Evolutionary conservation across 1,140 invertebrate species (phyloP), one percentile per base, ranked within the genome.

Genomic region (Drepana arcuata): DNA sequence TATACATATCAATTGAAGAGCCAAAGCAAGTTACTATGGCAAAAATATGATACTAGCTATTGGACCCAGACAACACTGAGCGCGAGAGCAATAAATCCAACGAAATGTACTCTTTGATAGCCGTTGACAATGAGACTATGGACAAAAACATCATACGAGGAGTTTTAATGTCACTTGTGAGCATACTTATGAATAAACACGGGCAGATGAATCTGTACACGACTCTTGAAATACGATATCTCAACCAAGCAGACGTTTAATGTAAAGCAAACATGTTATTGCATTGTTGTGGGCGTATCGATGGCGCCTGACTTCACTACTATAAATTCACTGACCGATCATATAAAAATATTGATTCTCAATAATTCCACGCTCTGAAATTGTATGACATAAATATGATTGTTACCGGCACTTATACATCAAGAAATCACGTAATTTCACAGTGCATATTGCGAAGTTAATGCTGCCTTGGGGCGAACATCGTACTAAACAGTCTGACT

Each of bases 401-500:
- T n/a, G n/a, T 21, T 21, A 27, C 27, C 38, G 28, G 27, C 27
- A 44, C 32, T 50, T 42, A 39, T 29, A 57, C 54, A 60, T 48
- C 58, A 53, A 70, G 62, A 71, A 74, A 74, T 75, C 62, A 67
- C 37, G 63, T 49, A 51, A 66, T 68, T 67, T 70, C 64, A 63
- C 65, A 69, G 62, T 54, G 62, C 56, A 51, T 48, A 47, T 47
- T 41, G 45, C 67, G 50, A 55, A 49, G 49, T 65, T 54, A 71
- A 68, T 64, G 50, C 50, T 49, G 50, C 66, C 73, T 61, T 41
- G 63, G 40, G 69, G 75, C 67, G 51, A 55, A 48, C 58, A 52
- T 57, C 59, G 57, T 53, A 67, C 73, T 80, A 78, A 80, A 74
- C 65, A 73, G 70, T 47, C 68, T 78, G 73, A 79, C 74, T 81